These are phyloP conservation scores for Nettapus auritus DNA, from an alignment of 2,113 vertebrate genomes.

Conservation along the genomic window DNA sequence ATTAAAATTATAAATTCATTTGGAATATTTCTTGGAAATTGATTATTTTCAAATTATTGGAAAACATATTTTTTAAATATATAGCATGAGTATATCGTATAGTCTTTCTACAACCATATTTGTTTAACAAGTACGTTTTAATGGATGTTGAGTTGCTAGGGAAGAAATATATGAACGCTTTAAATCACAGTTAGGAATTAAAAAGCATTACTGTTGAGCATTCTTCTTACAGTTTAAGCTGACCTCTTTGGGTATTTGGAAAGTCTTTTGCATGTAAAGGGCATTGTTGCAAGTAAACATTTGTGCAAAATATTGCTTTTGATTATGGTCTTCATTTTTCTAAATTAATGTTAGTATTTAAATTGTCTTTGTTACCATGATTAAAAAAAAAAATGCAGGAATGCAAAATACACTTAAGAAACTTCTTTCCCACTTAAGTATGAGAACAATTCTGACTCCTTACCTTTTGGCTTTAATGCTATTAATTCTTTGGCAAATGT, in stretches of 20 bases:
- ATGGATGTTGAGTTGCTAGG: background rate
- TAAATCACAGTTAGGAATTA: background rate
- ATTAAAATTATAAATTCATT: background rate
- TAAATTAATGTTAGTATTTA: background rate
- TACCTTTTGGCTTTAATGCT: background rate
- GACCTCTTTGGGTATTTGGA: background rate
- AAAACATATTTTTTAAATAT: background rate
- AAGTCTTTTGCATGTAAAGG: background rate
- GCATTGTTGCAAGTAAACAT: background rate
- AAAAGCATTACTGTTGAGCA: background rate
- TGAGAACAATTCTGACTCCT: background rate
- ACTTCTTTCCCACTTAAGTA: background rate
- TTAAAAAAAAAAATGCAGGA: background rate
- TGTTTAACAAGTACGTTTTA: background rate
- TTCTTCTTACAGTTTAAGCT: background rate
- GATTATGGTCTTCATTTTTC: background rate
- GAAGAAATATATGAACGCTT: background rate
- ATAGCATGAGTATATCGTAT: background rate
- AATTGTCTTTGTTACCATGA: background rate
- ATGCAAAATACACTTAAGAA: background rate
- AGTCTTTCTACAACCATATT: background rate
- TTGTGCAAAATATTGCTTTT: background rate
- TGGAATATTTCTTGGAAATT: background rate
- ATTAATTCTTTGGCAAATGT: background rate
- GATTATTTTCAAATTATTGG: background rate